Conservation (phyloP, 2,797 vertebrate species). For the Eospalax fontanierii region DNA sequence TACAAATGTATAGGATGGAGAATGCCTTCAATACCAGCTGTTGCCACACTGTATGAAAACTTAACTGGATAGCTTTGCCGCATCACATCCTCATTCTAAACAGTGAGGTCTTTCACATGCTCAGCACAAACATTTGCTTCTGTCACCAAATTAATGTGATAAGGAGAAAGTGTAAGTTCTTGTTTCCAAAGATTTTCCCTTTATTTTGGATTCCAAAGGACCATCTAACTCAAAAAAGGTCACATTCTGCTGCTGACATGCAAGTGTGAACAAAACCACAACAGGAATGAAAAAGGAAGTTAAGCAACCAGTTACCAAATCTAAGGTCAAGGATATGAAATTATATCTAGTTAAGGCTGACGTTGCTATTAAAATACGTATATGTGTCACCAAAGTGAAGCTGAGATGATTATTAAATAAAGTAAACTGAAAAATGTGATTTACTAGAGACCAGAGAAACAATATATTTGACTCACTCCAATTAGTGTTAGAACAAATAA, state of each 20-base stretch:
- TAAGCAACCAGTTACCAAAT: conserved; percentile 53
- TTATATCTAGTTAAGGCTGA: background rate
- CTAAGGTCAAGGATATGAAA: background rate
- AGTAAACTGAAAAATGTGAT: conserved; percentile 42
- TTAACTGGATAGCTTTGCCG: no score
- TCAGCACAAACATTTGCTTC: background rate
- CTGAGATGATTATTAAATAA: conserved; percentile 61
- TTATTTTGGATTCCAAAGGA: conserved; percentile 42
- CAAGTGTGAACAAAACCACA: background rate
- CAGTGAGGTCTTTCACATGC: no score
- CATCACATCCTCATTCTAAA: no score
- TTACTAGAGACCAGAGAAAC: background rate
- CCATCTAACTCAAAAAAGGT: conserved; percentile 5
- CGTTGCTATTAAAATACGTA: conserved; percentile 27
- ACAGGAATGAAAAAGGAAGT: conserved; percentile 53
- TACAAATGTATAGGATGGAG: background rate
- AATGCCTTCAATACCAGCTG: no score
- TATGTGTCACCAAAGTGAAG: conserved; percentile 9
- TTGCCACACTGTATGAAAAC: no score
- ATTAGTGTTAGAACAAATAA: background rate
- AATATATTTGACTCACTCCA: conserved; percentile 16
- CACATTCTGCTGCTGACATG: conserved; percentile 24
- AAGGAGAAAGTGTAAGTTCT: background rate
- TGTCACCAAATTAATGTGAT: conserved; percentile 2
- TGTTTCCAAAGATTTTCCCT: conserved; percentile 11